Conservation (phyloP, 2,797 vertebrate species). For the Amniataba percoides region DNA sequence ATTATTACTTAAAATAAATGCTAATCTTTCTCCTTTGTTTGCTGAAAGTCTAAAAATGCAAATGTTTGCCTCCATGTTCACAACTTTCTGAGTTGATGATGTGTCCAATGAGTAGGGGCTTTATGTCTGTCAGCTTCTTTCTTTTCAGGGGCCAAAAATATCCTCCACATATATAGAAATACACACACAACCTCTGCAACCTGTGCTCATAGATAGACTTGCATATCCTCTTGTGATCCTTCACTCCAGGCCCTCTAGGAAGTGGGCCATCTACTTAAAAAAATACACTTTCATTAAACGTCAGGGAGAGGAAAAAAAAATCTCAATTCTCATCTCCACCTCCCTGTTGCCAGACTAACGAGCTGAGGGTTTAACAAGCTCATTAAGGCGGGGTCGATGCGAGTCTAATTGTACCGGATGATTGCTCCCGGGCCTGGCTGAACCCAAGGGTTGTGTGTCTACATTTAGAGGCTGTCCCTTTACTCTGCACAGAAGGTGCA, state of each 20-base stretch:
- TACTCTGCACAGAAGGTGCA: neutral
- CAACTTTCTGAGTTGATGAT: neutral
- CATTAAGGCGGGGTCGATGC: slow-evolving; percentile 62
- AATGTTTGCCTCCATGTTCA: neutral
- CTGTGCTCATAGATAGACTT: neutral
- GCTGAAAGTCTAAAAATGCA: neutral
- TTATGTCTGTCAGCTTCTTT: neutral
- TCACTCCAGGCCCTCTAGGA: slow-evolving; percentile 44
- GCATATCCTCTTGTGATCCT: slow-evolving; percentile 26
- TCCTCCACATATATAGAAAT: neutral
- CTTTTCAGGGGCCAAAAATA: neutral
- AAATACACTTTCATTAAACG: slow-evolving; percentile 52
- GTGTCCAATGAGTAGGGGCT: neutral
- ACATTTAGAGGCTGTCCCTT: slow-evolving; percentile 50
- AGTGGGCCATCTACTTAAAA: slow-evolving; percentile 62
- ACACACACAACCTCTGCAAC: neutral
- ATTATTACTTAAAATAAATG: neutral
- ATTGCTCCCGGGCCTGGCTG: slow-evolving; percentile 64
- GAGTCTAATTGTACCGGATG: slow-evolving; percentile 67
- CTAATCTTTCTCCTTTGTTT: neutral
- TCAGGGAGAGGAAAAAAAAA: slow-evolving; percentile 36
- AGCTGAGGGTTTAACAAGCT: slow-evolving; percentile 74
- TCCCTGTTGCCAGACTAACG: slow-evolving; percentile 67
- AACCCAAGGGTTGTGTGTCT: slow-evolving; percentile 61
- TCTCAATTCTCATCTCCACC: slow-evolving; percentile 44